These are phyloP conservation scores for Stichopus chloronotus DNA, from an alignment of 35 echinoderm and acorn worm species.

Conservation along the genomic window DNA sequence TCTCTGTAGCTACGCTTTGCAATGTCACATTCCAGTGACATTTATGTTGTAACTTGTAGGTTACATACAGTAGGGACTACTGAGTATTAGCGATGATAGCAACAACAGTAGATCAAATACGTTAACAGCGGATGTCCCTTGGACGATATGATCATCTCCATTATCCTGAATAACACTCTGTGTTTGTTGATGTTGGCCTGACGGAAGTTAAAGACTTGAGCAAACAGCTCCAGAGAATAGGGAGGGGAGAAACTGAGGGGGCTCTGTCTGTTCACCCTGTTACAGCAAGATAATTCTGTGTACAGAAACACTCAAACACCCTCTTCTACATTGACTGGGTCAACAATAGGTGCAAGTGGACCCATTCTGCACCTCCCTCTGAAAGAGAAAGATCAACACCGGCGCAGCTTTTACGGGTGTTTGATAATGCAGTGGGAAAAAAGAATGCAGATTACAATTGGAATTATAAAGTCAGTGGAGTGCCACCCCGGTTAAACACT, in stretches of 20 bases:
- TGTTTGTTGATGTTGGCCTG: not conserved
- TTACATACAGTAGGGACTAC: too few relatives aligned
- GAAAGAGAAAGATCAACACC: conserved; percentile 22
- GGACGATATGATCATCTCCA: not conserved
- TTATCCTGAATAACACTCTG: not conserved
- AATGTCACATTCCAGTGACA: too few relatives aligned
- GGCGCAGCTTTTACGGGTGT: conserved; percentile 7
- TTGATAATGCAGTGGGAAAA: conserved; percentile 3
- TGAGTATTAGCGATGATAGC: too few relatives aligned
- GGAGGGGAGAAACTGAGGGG: not conserved
- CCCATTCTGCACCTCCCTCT: conserved; percentile 22
- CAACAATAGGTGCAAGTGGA: conserved; percentile 36
- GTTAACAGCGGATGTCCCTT: not conserved
- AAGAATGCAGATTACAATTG: conserved; percentile 26
- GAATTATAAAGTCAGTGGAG: not conserved
- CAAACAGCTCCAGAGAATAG: not conserved
- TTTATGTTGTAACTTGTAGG: too few relatives aligned
- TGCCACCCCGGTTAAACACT: conserved; percentile 32
- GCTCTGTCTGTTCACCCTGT: not conserved
- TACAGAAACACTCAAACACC: not conserved
- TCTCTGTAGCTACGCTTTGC: too few relatives aligned
- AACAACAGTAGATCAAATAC: not conserved
- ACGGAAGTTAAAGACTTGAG: not conserved
- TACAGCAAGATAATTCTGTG: conserved; percentile 20
- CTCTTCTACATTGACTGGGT: not conserved